Evolutionary conservation across 2,797 vertebrate genomes (phyloP), one percentile per base, ranked within the genome.

Genomic region (Mormyrus proboscirostris): DNA sequence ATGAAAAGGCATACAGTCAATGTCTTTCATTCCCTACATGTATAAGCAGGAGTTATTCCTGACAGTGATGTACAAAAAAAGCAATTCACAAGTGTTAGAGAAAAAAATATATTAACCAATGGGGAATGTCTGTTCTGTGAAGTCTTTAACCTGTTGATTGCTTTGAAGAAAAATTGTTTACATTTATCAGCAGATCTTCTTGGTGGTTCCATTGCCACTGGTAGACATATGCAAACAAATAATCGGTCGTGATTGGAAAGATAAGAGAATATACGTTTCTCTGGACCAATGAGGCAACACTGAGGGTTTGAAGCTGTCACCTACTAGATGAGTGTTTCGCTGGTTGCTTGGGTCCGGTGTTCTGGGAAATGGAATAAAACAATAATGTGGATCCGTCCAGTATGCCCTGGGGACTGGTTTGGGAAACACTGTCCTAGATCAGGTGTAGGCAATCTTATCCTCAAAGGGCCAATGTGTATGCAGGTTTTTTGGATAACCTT

Each of bases 161-260:
- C 93, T 92, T 93, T 94, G 93, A 93, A 92, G 76, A 82, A 47
- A 95, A 95, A 96, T 93, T 92, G 92, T 92, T 89, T 89, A 90
- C 92, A 93, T 95, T 97, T 95, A 96, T 95, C 96, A 95, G 95
- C 90, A 90, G 95, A 95, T 96, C 95, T 94, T 91, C 92, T 93
- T 92, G 93, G 94, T 95, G 76, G 38, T 82, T 47, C 38, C 76
- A 44, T 47, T 82, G 19, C 41, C 76, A n/a, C 8, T 47, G 76
- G 76, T 41, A 82, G 41, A 82, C 8, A 1, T 82, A n/a, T 44
- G 76, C 14, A 47, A 73, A 82, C 19, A 44, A 44, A 73, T 73
- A 47, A 82, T 41, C 41, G 19, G 41, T 82, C 47, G 14, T 44
- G 76, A 82, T n/a, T 82, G 33, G 41, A 47, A 82, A 82, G 41